Percentiles rank a stretch among this genome's conserved stretches.
Evolutionary conservation across 1,140 invertebrate genomes (phyloP).

Genomic region (Neodiprion lecontei): DNA sequence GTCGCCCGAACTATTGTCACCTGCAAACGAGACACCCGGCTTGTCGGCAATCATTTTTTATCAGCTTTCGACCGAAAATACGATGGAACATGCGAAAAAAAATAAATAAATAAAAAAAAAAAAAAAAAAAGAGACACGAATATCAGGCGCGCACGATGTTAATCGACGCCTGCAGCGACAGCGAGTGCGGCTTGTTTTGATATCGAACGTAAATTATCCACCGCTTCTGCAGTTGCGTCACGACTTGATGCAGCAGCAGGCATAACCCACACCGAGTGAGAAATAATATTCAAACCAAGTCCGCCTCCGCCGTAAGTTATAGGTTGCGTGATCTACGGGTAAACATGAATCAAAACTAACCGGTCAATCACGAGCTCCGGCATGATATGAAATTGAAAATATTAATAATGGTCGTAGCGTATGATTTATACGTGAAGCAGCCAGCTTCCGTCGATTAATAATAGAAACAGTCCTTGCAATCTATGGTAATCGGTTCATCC

Average conservation of each 20-base stretch:
- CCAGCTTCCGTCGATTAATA: too few relatives aligned
- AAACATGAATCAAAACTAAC: not conserved
- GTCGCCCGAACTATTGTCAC: not conserved
- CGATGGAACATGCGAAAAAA: too few relatives aligned
- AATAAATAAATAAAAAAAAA: too few relatives aligned
- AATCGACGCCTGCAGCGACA: not conserved
- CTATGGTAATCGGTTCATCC: too few relatives aligned
- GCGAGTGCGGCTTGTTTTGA: too few relatives aligned
- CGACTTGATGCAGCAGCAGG: too few relatives aligned
- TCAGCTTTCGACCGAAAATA: too few relatives aligned
- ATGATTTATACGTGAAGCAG: too few relatives aligned
- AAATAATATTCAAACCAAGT: not conserved
- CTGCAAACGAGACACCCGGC: not conserved
- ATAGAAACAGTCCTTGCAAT: too few relatives aligned
- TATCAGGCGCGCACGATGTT: not conserved
- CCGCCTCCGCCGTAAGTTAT: not conserved
- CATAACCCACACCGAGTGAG: not conserved
- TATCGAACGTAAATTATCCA: too few relatives aligned
- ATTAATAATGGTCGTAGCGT: not conserved
- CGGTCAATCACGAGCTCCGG: not conserved
- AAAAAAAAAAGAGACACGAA: too few relatives aligned
- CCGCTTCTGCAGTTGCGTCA: too few relatives aligned
- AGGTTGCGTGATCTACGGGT: not conserved
- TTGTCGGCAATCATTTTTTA: not conserved
- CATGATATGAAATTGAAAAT: not conserved